Evolutionary conservation across 2,797 vertebrate genomes (phyloP).

Genomic region (Muscicapa comitata): DNA sequence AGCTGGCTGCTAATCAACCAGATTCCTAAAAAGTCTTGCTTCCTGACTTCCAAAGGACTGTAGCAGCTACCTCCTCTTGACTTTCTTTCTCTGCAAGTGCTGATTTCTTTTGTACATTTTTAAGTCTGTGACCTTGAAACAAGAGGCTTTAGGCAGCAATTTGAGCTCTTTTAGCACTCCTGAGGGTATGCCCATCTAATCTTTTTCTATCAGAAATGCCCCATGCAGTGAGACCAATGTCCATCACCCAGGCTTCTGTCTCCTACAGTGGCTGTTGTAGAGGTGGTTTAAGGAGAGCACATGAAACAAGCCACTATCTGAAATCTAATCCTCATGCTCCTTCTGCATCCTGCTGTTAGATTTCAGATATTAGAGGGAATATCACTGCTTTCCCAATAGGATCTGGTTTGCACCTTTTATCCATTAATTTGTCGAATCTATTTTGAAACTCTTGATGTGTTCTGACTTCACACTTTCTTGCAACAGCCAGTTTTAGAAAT

Average conservation of each 20-base stretch:
- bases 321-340: neutral
- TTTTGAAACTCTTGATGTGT: neutral
- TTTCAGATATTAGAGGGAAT: neutral
- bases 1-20: neutral
- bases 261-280: neutral
- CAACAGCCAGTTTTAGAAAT: neutral
- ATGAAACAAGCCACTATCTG: neutral
- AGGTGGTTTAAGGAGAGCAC: neutral
- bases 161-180: neutral
- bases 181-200: neutral
- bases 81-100: neutral
- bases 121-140: neutral
- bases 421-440: neutral
- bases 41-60: neutral
- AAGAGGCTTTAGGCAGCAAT: neutral
- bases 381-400: neutral
- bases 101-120: neutral
- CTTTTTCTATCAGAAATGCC: neutral
- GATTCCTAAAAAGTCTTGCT: neutral
- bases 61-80: neutral
- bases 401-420: neutral
- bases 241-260: neutral
- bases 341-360: neutral
- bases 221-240: neutral
- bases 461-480: neutral